Conservation (phyloP, 1,140 invertebrate species). For the Macrobrachium rosenbergii region DNA sequence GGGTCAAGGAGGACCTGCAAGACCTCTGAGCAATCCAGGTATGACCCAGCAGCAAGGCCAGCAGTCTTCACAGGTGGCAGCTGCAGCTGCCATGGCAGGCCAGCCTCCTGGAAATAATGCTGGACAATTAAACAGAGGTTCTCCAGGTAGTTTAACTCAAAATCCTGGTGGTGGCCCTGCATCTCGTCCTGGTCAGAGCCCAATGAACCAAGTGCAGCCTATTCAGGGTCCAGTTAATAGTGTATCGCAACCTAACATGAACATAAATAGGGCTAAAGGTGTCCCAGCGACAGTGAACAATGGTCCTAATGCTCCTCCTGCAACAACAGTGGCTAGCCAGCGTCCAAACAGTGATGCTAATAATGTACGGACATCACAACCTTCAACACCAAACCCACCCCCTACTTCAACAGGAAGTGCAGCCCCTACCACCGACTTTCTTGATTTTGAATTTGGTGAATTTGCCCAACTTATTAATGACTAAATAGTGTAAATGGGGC, state of each 20-base stretch:
- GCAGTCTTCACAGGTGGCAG: conserved; percentile 32
- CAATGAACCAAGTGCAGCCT: conserved; percentile 49
- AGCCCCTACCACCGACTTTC: conserved; percentile 13
- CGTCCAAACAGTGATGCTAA: conserved; percentile 47
- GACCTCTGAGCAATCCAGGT: conserved; percentile 57
- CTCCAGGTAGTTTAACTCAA: conserved; percentile 45
- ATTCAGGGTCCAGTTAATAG: conserved; percentile 38
- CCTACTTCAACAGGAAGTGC: conserved; percentile 31
- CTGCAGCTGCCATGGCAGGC: conserved; percentile 41
- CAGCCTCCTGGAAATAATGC: conserved; percentile 42
- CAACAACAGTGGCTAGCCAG: conserved; percentile 53
- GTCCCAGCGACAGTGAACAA: conserved; percentile 48
- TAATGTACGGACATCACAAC: conserved; percentile 63
- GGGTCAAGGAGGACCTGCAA: conserved; percentile 56
- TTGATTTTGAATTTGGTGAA: conserved; percentile 56
- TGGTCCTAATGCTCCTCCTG: conserved; percentile 55
- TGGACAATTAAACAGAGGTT: conserved; percentile 47
- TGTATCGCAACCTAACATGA: conserved; percentile 46
- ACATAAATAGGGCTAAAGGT: conserved; percentile 48
- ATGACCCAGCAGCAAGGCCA: conserved; percentile 57
- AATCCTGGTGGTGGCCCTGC: conserved; percentile 33
- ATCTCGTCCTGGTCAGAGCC: conserved; percentile 39
- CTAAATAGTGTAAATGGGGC: conserved; percentile 39
- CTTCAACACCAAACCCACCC: conserved; percentile 56
- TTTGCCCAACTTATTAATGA: conserved; percentile 58